Conservation (phyloP, 2,113 vertebrate species). For the Notothenia rossii region DNA sequence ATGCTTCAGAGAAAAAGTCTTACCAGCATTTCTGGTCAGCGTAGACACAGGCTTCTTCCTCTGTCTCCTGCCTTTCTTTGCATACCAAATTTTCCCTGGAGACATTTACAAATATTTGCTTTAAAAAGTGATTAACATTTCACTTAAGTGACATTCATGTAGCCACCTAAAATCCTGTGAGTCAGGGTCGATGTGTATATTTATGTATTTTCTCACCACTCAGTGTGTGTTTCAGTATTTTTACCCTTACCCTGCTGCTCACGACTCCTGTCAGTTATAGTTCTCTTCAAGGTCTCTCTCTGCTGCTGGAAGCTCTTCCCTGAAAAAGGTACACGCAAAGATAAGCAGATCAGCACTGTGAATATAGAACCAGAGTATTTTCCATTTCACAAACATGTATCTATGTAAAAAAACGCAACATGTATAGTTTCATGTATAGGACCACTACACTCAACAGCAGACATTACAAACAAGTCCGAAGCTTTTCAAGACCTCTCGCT, state of each 20-base stretch:
- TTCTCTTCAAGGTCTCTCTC: conserved; percentile 96
- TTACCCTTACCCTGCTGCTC: conserved; percentile 90
- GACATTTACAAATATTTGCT: conserved; percentile 19
- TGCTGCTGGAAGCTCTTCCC: conserved; percentile 98
- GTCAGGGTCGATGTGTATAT: not conserved
- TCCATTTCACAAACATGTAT: not conserved
- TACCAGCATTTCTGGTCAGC: conserved; percentile 90
- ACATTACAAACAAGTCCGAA: not conserved
- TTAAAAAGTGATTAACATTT: conserved; percentile 17
- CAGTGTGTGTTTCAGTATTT: not conserved
- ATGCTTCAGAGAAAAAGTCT: conserved; percentile 41
- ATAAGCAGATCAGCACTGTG: conserved; percentile 22
- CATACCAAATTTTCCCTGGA: conserved; percentile 93
- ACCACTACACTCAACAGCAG: not conserved
- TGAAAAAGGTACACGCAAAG: conserved; percentile 62
- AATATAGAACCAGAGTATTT: not conserved
- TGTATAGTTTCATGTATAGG: not conserved
- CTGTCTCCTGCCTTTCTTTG: conserved; percentile 95
- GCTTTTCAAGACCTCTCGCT: not conserved
- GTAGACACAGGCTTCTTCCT: conserved; percentile 90
- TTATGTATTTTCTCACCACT: not conserved
- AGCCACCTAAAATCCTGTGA: not conserved
- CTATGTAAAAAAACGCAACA: not conserved
- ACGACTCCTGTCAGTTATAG: conserved; percentile 90
- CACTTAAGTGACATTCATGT: conserved; percentile 7